Base-by-base conservation (phyloP, 2,888 invertebrate species). In the Aradus depressus region DNA sequence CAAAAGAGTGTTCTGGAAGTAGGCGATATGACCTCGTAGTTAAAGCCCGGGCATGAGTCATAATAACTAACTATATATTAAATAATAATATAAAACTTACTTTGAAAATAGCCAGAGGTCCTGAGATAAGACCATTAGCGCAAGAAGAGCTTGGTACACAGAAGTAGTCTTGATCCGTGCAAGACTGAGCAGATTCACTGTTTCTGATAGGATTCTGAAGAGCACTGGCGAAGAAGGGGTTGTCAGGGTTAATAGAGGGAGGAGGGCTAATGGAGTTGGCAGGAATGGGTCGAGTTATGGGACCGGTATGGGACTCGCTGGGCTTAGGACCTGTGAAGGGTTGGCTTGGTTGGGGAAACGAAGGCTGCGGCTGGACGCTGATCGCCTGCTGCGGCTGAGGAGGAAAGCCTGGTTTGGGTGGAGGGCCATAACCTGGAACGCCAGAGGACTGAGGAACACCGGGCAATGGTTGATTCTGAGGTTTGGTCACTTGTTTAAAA, bases 171-270 rank as follows among this genome's bases (percentile, higher is more conserved):
- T 51, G 26, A 3, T 37, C 4, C n/a, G 4, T 25, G 23, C 51
- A 51, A 5, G 35, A 14, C 14, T 31, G 31, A 26, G 14, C 35
- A 1, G 25, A 12, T 3, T n/a, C 19, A 38, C 38, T 28, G 37
- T 47, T 35, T 10, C 47, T 22, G 4, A 47, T 35, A 19, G 47
- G 47, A n/a, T 47, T 47, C n/a, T 47, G 47, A 10, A 47, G 37
- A 16, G 25, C 32, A 19, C 38, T 47, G n/a, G 25, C 23, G 2
- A 47, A 12, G 16, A 47, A 47, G 12, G 41, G 49, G n/a, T 49
- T 49, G 14, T 49, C 37, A 12, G 49, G 49, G 21, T 49, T 49
- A 21, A 49, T 49, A 12, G 28, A 41, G 41, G 32, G 39, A 12
- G 39, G 41, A 14, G 10, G 23, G 31, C n/a, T 31, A n/a, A 31